These are phyloP conservation scores for Nipponacmea schrenckii DNA, from an alignment of 2,888 invertebrate species.

Conservation along the genomic window DNA sequence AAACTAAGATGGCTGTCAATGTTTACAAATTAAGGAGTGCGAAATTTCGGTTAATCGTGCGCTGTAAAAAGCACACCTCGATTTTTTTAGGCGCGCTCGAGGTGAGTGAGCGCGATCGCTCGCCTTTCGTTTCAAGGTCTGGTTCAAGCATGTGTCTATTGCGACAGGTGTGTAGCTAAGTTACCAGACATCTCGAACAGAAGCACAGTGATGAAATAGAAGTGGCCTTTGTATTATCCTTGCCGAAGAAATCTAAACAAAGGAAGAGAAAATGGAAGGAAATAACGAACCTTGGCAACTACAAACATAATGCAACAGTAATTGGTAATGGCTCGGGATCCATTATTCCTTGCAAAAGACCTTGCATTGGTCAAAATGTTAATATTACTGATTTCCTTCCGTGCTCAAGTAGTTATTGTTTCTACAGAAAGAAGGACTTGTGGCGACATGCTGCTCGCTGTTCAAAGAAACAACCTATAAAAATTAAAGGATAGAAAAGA, in stretches of 20 bases:
- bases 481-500: neutral
- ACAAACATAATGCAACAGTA: too few species aligned
- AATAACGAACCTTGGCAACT: slow-evolving; percentile 3
- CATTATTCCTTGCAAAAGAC: too few species aligned
- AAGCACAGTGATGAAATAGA: neutral
- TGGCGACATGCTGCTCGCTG: neutral
- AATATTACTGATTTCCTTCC: neutral
- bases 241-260: neutral
- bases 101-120: too few species aligned
- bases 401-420: neutral
- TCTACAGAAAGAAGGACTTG: neutral
- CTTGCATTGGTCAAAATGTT: neutral
- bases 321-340: too few species aligned
- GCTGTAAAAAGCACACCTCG: too few species aligned
- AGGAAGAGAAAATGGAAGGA: slow-evolving; percentile 4
- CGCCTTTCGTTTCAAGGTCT: too few species aligned
- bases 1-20: too few species aligned
- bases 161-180: neutral
- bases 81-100: too few species aligned
- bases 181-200: neutral
- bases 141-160: neutral
- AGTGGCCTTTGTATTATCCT: neutral
- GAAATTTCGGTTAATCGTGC: too few species aligned
- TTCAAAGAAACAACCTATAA: neutral
- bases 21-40: too few species aligned